Conservation (phyloP, 1,140 invertebrate species). For the Lepidotrigona ventralis region DNA sequence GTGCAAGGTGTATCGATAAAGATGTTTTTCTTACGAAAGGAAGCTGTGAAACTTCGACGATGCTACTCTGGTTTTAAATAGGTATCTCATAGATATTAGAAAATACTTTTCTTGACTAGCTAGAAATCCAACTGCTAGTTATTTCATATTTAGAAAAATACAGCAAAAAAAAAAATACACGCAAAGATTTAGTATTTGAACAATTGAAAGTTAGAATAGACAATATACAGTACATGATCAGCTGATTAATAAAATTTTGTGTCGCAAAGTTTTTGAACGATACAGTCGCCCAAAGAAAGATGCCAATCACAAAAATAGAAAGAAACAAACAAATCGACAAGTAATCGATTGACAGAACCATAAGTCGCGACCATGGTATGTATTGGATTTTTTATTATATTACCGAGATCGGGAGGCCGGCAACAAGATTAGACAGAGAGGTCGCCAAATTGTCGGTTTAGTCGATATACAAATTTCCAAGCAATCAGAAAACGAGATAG, state of each 20-base stretch:
- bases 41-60: background rate
- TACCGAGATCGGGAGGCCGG: background rate
- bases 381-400: background rate
- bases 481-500: conserved; percentile 29
- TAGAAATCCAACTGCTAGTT: background rate
- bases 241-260: background rate
- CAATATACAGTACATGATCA: fast-evolving
- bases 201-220: background rate
- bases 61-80: background rate
- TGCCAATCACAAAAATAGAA: background rate
- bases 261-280: background rate
- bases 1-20: background rate
- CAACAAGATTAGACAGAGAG: no score
- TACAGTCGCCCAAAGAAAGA: background rate
- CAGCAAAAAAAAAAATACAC: background rate
- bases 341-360: background rate
- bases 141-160: background rate
- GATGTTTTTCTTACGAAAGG: background rate
- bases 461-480: conserved; percentile 28
- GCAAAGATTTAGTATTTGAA: conserved; percentile 1
- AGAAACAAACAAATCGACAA: background rate
- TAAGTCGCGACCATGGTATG: background rate
- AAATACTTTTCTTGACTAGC: background rate
- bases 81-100: background rate
- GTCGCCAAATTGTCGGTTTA: conserved; percentile 15